Evolutionary conservation across 2,797 vertebrate species (phyloP).

Genomic region (Paramormyrops hopkinsi): DNA sequence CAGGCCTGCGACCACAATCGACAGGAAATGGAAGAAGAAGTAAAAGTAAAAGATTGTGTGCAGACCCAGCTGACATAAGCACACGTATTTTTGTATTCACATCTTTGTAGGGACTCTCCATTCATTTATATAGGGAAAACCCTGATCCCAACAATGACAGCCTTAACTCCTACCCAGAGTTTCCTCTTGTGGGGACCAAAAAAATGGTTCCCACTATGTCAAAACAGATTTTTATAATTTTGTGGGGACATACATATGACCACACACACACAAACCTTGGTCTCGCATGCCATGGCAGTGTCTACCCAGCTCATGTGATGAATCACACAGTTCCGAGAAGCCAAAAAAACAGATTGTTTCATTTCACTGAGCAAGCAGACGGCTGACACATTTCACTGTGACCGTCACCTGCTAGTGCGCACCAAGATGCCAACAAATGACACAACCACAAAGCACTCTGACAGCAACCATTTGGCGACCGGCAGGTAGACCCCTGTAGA

Average conservation of each 20-base stretch:
- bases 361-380: neutral
- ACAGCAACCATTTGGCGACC: neutral
- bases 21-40: slow-evolving; percentile 16
- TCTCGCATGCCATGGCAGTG: neutral
- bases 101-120: neutral
- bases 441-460: neutral
- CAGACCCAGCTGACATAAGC: neutral
- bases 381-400: slow-evolving; percentile 4
- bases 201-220: neutral
- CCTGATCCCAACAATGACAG: neutral
- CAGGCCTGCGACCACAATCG: neutral
- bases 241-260: neutral
- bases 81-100: neutral
- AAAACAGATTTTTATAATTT: neutral
- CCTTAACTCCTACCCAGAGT: neutral
- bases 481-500: neutral
- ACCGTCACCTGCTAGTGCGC: neutral
- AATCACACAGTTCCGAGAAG: neutral
- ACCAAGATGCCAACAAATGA: neutral
- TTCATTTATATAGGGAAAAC: neutral
- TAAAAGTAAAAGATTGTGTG: neutral
- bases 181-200: neutral
- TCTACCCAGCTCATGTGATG: neutral
- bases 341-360: slow-evolving; percentile 1
- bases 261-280: neutral